Evolutionary conservation across 1,140 invertebrate species (phyloP).

Genomic region (Lasaia peninsularis): DNA sequence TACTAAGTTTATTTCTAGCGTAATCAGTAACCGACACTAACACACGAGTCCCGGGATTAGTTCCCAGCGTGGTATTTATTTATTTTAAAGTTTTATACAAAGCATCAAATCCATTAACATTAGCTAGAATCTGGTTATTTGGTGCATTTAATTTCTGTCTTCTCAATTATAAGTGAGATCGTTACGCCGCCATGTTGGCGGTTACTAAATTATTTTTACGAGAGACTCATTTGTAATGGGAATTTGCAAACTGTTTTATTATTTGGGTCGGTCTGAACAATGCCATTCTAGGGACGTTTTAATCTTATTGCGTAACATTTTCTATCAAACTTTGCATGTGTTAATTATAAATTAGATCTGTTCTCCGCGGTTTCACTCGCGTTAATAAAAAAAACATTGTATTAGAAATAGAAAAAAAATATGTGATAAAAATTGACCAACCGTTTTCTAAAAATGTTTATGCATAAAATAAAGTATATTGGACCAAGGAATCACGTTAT

Average conservation of each 20-base stretch:
- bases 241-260: constrained; percentile 8
- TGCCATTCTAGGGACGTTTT: neutral
- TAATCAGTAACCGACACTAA: too few species aligned
- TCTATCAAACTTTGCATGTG: neutral
- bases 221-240: constrained; percentile 6
- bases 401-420: too few species aligned
- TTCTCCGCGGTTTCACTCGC: too few species aligned
- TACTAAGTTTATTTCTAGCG: too few species aligned
- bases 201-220: constrained; percentile 18
- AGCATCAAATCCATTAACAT: neutral
- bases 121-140: neutral
- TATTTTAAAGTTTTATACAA: neutral
- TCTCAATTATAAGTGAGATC: constrained; percentile 16
- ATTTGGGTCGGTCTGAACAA: neutral
- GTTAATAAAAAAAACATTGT: too few species aligned
- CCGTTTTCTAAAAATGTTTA: too few species aligned
- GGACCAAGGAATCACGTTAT: too few species aligned
- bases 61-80: too few species aligned
- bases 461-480: too few species aligned
- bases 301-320: neutral
- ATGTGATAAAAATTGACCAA: too few species aligned
- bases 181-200: constrained; percentile 6
- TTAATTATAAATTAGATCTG: too few species aligned
- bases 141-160: constrained; percentile 1
- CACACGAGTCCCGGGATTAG: too few species aligned